Evolutionary conservation across 2,888 invertebrate species (phyloP).

Genomic region (Congeria kusceri): DNA sequence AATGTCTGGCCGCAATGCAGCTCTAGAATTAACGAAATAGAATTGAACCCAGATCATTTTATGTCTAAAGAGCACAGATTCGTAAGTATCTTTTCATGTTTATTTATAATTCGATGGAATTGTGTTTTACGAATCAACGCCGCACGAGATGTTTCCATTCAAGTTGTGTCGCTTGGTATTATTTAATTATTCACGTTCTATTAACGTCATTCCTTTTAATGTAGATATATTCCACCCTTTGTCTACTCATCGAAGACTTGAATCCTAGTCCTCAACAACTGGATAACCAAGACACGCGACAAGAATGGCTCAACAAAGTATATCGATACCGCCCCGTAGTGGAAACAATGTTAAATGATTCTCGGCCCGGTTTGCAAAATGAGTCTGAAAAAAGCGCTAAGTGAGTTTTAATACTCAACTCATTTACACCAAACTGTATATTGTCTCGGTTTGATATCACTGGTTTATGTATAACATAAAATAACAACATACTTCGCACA

Average conservation of each 20-base stretch:
- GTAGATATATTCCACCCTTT: constrained; percentile 48
- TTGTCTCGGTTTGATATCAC: no score
- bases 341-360: constrained; percentile 28
- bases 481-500: no score
- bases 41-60: constrained; percentile 45
- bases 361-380: background rate
- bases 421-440: no score
- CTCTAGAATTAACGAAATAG: constrained; percentile 41
- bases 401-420: background rate
- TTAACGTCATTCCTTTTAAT: background rate
- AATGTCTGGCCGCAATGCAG: constrained; percentile 67
- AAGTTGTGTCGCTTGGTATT: background rate
- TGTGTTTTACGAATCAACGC: no score
- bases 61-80: constrained; percentile 62
- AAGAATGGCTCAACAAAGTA: constrained; percentile 68
- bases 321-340: constrained; percentile 63
- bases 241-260: constrained; percentile 64
- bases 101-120: no score
- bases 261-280: constrained; percentile 58
- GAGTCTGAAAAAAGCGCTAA: background rate
- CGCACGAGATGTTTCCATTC: background rate
- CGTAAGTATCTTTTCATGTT: constrained; percentile 47
- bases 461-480: no score
- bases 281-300: constrained; percentile 44
- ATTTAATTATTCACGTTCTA: background rate